Base-by-base conservation (phyloP, 2,113 vertebrate species). In the Collichthys lucidus region DNA sequence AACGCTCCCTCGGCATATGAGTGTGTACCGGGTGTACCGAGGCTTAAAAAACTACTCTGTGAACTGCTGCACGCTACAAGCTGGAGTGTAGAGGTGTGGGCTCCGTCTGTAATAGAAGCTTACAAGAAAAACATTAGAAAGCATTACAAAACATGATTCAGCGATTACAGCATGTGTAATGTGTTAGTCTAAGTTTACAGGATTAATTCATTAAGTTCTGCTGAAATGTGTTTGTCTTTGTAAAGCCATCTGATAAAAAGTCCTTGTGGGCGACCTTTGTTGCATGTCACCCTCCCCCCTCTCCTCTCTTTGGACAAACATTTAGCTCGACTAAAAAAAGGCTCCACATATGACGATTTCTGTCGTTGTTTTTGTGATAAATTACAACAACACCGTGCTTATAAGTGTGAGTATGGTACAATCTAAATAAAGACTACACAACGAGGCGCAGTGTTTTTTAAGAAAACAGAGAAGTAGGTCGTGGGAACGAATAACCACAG, bases 401-500 rank as follows among this genome's bases (percentile, higher is more conserved):
- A 20, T 5, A 76, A 35, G 56, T 44, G 50, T 63, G n/a, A 75
- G 26, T 40, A 17, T 49, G 22, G 3, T 69, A 40, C 12, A 2
- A 55, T 26, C 29, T 52, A 66, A 47, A 53, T 64, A 17, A 4
- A 11, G 24, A 42, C 67, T 70, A 0, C 47, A 69, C 11, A 66
- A 69, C 0, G 20, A 52, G 9, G 11, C 35, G 8, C n/a, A 56
- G 4, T 55, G 24, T 70, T 42, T n/a, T 11, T 11, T 11, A 47
- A 57, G n/a, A 16, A 42, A 40, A 40, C 35, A 55, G 15, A 59
- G 22, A 77, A 83, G 49, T 85, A 86, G 88, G 88, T 71, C 86
- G 79, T 93, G 93, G 88, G 92, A 93, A 92, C 76, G 74, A 82
- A 65, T 67, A 68, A 74, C 71, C 42, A 49, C 72, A 52, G 77